Base-by-base conservation (phyloP, 2,888 invertebrate species). In the Nomada ferruginata region DNA sequence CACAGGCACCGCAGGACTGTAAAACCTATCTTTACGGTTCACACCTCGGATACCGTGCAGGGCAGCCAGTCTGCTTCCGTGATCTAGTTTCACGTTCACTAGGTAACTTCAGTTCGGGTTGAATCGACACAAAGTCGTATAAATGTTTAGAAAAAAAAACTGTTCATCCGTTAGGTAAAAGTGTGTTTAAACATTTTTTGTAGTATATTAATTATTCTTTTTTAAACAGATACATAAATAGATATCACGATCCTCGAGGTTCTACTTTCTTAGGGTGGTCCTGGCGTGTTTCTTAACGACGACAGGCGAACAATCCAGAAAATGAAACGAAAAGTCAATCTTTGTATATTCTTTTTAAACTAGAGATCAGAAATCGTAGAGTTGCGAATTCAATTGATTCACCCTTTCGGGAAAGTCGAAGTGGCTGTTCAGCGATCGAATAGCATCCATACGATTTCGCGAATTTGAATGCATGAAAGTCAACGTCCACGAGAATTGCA, bases 11-110 rank as follows among this genome's bases (percentile, higher is more conserved):
- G 36, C 53, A 68, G 81, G 75, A 71, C 77, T 83, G 83, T 89
- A 89, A 89, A 89, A 87, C 74, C 86, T 89, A 89, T 87, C 89
- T 89, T 89, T 89, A 89, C 82, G 76, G 84, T 85, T 83, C 79
- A 83, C 79, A 87, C 86, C 79, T 82, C 59, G 84, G 82, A 83
- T 84, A 57, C 79, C 36, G 57, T 26, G 29, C 55, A 55, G 65
- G 73, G 78, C 65, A 76, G 60, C 74, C 61, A 61, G 18, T 75
- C 77, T 82, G 76, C 75, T 69, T 68, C 10, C 47, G 3, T 50
- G 15, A 47, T 23, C 61, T 26, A 76, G 79, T 71, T 82, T 71
- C 68, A 59, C 75, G 66, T 80, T 72, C 68, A 76, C 52, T 52
- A 53, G 20, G 68, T 13, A 13, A 50, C 11, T 13, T 15, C n/a